Conservation (phyloP, 1,140 invertebrate species). For the Drosophila trapezifrons region DNA sequence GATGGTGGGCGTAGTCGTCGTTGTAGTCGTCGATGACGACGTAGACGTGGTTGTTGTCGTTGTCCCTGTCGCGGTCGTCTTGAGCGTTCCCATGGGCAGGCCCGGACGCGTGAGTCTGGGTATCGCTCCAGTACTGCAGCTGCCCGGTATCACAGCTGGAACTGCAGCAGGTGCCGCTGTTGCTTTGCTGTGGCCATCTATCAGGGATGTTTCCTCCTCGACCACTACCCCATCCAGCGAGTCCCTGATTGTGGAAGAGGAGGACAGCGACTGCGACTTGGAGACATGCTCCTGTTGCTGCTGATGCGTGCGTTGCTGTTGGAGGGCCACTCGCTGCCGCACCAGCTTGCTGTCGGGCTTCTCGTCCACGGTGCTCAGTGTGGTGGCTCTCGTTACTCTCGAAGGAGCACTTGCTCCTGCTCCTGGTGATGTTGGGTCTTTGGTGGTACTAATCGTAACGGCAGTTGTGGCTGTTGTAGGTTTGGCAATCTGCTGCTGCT, state of each 20-base stretch:
- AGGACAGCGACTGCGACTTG: slow-evolving; percentile 71
- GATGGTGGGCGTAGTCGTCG: slow-evolving; percentile 47
- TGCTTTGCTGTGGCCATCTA: slow-evolving; percentile 43
- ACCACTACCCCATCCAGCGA: slow-evolving; percentile 62
- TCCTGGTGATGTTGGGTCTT: slow-evolving; percentile 46
- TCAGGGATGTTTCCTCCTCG: slow-evolving; percentile 62
- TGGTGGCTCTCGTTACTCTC: slow-evolving; percentile 39
- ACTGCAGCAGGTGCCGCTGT: slow-evolving; percentile 5
- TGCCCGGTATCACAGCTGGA: slow-evolving; percentile 46
- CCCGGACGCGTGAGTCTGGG: slow-evolving; percentile 59
- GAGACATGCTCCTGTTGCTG: slow-evolving; percentile 33
- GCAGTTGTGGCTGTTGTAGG: slow-evolving; percentile 69
- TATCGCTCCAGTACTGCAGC: slow-evolving; percentile 72
- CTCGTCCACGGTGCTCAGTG: slow-evolving; percentile 59
- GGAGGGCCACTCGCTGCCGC: slow-evolving; percentile 70
- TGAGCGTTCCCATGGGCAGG: slow-evolving; percentile 66
- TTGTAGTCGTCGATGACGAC: slow-evolving; percentile 27
- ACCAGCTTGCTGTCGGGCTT: slow-evolving; percentile 71
- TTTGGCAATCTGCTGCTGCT: slow-evolving; percentile 57
- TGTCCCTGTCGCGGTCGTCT: slow-evolving; percentile 41
- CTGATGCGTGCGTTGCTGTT: slow-evolving; percentile 62
- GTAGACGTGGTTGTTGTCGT: background rate
- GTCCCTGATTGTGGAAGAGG: slow-evolving; percentile 66
- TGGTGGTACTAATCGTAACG: slow-evolving; percentile 81
- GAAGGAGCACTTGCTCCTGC: slow-evolving; percentile 33